Conservation (phyloP, 2,113 vertebrate genomes). For the Chloropsis hardwickii region DNA sequence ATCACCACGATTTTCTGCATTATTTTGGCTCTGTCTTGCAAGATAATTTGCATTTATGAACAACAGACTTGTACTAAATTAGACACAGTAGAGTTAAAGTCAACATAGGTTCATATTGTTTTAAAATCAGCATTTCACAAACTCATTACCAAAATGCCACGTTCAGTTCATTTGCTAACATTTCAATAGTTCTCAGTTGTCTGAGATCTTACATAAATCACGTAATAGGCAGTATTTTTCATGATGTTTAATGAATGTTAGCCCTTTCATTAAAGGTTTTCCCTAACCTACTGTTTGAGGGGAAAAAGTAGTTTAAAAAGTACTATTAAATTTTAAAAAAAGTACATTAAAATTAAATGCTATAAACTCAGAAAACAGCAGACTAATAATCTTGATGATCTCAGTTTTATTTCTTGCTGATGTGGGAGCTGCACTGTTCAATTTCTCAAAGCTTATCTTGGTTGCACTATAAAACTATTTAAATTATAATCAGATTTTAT, state of each 20-base stretch:
- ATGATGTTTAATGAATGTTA: background rate
- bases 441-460: background rate
- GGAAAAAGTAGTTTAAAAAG: background rate
- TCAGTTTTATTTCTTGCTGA: background rate
- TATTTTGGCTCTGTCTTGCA: background rate
- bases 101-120: background rate
- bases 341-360: background rate
- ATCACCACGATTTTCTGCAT: background rate
- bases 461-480: background rate
- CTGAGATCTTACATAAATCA: background rate
- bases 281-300: background rate
- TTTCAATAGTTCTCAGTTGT: background rate
- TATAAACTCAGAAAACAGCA: background rate
- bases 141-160: background rate
- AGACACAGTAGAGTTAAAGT: background rate
- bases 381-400: background rate
- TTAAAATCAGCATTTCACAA: background rate
- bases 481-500: background rate
- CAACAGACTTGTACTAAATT: background rate
- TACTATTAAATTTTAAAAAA: background rate
- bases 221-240: background rate
- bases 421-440: background rate
- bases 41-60: background rate
- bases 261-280: background rate
- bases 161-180: background rate